These are phyloP conservation scores for Globodera ellingtonae DNA, from an alignment of 1,140 invertebrate species.

Conservation along the genomic window DNA sequence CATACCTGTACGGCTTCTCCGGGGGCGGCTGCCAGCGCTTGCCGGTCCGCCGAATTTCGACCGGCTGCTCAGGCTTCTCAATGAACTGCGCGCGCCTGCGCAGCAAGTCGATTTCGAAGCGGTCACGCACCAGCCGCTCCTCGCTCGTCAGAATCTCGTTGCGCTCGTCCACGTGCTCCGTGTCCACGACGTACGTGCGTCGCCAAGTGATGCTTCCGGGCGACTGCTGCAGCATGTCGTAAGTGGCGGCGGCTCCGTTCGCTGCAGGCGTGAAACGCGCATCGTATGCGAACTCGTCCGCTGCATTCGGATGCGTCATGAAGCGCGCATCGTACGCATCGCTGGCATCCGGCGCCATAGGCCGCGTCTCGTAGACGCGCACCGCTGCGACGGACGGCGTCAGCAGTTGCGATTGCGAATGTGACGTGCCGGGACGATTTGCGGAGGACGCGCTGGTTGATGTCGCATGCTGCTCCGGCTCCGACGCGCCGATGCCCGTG, in stretches of 20 bases:
- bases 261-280: background rate
- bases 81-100: conserved; percentile 58
- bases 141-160: conserved; percentile 64
- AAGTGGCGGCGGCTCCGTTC: background rate
- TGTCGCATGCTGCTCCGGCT: background rate
- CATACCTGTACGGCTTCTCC: conserved; percentile 56
- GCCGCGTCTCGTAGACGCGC: conserved; percentile 58
- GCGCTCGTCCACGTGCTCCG: conserved; percentile 42
- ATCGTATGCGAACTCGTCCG: background rate
- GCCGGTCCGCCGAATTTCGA: conserved; percentile 50
- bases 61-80: conserved; percentile 54
- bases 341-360: conserved; percentile 52
- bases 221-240: background rate
- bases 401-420: conserved; percentile 6
- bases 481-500: background rate
- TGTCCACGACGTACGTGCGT: conserved; percentile 59
- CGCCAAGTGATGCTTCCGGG: conserved; percentile 42
- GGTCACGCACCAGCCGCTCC: conserved; percentile 56
- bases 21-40: conserved; percentile 63
- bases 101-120: conserved; percentile 59
- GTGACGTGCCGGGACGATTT: background rate
- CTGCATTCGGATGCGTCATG: background rate
- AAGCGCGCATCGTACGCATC: background rate
- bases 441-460: background rate
- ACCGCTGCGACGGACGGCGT: conserved; percentile 20